Conservation (phyloP, 2,113 vertebrate genomes). For the Oreotrochilus melanogaster region DNA sequence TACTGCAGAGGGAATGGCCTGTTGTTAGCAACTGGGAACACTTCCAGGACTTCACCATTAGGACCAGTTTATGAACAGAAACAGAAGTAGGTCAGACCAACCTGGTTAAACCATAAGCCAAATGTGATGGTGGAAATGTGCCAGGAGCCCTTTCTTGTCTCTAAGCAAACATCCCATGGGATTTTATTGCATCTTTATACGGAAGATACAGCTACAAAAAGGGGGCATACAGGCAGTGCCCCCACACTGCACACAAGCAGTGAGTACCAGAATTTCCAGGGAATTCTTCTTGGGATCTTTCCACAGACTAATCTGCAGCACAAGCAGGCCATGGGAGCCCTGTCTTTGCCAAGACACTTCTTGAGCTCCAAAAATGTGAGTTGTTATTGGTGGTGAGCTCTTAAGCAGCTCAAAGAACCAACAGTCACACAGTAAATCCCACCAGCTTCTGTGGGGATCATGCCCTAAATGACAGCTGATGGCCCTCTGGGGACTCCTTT, state of each 20-base stretch:
- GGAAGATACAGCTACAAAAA: neutral
- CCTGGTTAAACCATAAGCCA: slow-evolving; percentile 31
- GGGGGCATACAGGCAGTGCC: neutral
- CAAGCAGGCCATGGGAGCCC: neutral
- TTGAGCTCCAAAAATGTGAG: neutral
- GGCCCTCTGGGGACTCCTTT: neutral
- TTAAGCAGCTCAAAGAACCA: neutral
- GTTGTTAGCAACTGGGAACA: slow-evolving; percentile 46
- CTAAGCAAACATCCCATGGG: neutral
- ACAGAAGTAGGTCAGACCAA: slow-evolving; percentile 65
- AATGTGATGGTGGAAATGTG: neutral
- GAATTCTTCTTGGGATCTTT: neutral
- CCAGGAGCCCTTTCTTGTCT: slow-evolving; percentile 4
- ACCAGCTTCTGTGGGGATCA: neutral
- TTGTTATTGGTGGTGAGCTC: neutral
- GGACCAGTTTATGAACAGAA: slow-evolving; percentile 37
- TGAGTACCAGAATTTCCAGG: neutral
- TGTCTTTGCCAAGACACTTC: neutral
- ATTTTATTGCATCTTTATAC: neutral
- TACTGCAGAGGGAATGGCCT: slow-evolving; percentile 43
- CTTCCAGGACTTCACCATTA: slow-evolving; percentile 56
- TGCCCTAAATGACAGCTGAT: neutral
- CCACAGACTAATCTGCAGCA: rapidly evolving
- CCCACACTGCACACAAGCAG: neutral
- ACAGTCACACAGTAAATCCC: neutral